Evolutionary conservation across 1,140 invertebrate species (phyloP), one percentile per base, ranked within the genome.

Genomic region (Delia radicum): DNA sequence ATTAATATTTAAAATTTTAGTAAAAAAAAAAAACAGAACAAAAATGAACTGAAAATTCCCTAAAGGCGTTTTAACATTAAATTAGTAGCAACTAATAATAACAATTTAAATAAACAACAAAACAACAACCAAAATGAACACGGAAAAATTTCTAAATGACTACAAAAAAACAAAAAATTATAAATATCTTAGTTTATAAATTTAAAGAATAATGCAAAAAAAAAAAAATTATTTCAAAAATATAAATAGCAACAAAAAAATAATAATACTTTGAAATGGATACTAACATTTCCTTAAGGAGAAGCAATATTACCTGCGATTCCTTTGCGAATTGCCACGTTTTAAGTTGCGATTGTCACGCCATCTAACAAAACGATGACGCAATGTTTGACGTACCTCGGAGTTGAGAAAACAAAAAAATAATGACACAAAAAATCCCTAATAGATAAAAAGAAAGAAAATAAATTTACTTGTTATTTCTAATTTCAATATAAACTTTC

Each of bases 351-450:
- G 88, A 24, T 90, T 90, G 13, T 92, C 92, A 75, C 91, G 92
- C 94, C 94, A 96, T 63, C 93, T 88, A 71, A 91, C 89, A 74
- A 94, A 90, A 79, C 94, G 94, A 87, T 96, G 93, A 63, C 92
- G 89, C 74, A 96, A 86, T 0, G 94, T 92, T 82, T 94, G 94
- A 62, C 94, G 92, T 12, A 98, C 96, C 87, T 97, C 96, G 0
- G 93, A 94, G 87, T 97, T 97, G 42, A 96, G 89, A 87, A 97
- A 97, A 87, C 96, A 96, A 87, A 96, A 97, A 84, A 96, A 93
- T 18, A 97, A 83, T 8, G 94, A 93, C 46, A 96, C 94, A 37
- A 92, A 92, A 80, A 96, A 93, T 62, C 95, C 95, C 85, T 86
- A 8, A 7, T 26, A 69, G 26, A n/a, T 15, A 29, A 26, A 37